A percentile compares a stretch with the other conserved stretches of the same genome.
Conservation (phyloP, 2,113 vertebrate species). For the Suncus etruscus region DNA sequence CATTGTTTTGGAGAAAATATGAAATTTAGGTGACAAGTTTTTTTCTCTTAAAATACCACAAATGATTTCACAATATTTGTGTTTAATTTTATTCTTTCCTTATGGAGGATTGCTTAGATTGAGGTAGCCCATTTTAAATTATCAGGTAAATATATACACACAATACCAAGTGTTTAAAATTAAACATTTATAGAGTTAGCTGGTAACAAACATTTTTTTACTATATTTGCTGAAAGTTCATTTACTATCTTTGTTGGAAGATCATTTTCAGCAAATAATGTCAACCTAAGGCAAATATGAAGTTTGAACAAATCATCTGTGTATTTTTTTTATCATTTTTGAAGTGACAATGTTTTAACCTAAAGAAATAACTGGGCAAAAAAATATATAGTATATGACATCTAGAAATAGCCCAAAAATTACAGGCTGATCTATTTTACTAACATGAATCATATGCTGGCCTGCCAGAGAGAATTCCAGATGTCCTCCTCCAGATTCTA, state of each 20-base stretch:
- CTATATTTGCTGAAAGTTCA: background rate
- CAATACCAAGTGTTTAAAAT: background rate
- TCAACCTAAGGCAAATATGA: background rate
- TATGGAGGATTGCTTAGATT: background rate
- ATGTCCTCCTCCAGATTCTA: background rate
- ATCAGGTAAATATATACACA: background rate
- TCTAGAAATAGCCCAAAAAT: slow-evolving; percentile 29
- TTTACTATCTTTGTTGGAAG: background rate
- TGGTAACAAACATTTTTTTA: background rate
- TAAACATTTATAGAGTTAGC: background rate
- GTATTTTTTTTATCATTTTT: slow-evolving; percentile 38
- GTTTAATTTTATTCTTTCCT: background rate
- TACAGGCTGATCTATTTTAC: background rate
- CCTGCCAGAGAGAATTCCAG: background rate
- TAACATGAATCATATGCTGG: background rate
- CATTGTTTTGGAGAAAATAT: background rate
- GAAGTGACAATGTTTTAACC: background rate
- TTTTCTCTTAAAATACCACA: background rate
- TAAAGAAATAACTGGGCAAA: background rate
- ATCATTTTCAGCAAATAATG: background rate
- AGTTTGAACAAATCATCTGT: background rate
- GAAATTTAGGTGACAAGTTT: slow-evolving; percentile 5
- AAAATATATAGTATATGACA: background rate
- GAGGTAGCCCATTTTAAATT: background rate
- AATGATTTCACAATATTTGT: background rate